phyloP scores from a whole-genome alignment of 2,888 invertebrate genomes.

The Lymantria dispar region DNA sequence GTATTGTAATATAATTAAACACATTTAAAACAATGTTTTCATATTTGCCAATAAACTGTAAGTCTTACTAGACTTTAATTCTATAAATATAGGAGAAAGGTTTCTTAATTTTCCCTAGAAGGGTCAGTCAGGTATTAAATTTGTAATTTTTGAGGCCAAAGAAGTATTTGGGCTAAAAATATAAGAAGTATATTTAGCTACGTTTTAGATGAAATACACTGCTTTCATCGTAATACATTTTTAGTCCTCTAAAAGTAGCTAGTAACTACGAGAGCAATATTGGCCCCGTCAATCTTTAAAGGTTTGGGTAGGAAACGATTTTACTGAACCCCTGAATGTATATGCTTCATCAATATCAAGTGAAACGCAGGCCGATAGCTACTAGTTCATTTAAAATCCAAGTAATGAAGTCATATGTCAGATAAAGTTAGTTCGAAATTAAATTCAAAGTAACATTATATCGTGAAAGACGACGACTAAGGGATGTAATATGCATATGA shows the following conservation, averaged over 20 bases:
- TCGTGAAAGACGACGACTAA: no score
- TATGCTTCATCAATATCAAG: neutral
- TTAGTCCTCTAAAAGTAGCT: neutral
- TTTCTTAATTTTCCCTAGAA: neutral
- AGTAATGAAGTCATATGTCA: neutral
- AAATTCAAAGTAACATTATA: no score
- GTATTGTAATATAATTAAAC: no score
- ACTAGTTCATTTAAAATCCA: neutral
- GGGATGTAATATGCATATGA: no score
- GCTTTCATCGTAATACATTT: neutral
- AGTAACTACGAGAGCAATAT: neutral
- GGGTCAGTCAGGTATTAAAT: no score
- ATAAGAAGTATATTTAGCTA: no score
- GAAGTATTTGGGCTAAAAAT: neutral
- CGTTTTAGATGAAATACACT: neutral
- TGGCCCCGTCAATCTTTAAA: conserved; percentile 1
- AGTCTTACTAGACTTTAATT: no score
- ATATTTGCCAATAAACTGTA: no score
- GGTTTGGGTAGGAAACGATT: neutral
- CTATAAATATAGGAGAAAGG: neutral
- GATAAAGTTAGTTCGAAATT: neutral
- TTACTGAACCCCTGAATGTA: neutral
- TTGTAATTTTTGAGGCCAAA: neutral
- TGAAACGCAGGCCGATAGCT: neutral
- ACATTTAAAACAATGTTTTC: no score